These are phyloP conservation scores for Prionchulus punctatus DNA, from an alignment of 2,888 invertebrate species.

Conservation along the genomic window DNA sequence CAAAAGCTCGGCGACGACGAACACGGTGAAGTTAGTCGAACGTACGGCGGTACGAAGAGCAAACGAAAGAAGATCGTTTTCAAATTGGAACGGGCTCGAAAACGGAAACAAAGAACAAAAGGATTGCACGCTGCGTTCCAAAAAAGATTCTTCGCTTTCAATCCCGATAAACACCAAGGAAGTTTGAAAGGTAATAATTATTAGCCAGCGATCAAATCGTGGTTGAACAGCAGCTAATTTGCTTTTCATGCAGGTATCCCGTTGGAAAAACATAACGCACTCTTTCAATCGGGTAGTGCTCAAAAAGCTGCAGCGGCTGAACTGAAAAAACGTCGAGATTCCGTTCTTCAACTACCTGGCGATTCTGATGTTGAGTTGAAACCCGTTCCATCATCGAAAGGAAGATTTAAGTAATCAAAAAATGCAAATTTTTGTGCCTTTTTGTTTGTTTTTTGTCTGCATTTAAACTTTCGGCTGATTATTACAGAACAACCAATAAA, in stretches of 20 bases:
- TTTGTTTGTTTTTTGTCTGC: too few relatives aligned
- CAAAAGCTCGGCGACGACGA: constrained; percentile 6
- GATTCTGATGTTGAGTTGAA: too few relatives aligned
- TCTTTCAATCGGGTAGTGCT: constrained; percentile 1
- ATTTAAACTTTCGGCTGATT: too few relatives aligned
- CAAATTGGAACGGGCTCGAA: constrained; percentile 4
- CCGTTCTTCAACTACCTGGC: background rate
- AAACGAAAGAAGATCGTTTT: constrained; percentile 1
- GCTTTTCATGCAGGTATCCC: constrained; percentile 1
- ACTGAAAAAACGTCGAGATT: background rate
- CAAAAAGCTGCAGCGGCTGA: constrained; percentile 2
- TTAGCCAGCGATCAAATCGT: background rate
- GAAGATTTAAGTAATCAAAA: too few relatives aligned
- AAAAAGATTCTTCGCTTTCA: constrained; percentile 8
- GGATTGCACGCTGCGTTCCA: constrained; percentile 9
- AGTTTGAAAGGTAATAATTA: constrained; percentile 1
- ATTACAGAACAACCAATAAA: too few relatives aligned
- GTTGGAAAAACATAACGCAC: background rate
- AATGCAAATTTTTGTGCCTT: too few relatives aligned
- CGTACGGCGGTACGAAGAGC: background rate
- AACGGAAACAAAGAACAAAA: background rate
- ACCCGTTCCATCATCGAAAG: too few relatives aligned
- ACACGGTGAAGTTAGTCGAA: background rate
- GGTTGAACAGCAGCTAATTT: background rate
- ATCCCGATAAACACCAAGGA: constrained; percentile 4